Conservation (phyloP, 1,140 invertebrate genomes). For the Drosophila tsacasi region DNA sequence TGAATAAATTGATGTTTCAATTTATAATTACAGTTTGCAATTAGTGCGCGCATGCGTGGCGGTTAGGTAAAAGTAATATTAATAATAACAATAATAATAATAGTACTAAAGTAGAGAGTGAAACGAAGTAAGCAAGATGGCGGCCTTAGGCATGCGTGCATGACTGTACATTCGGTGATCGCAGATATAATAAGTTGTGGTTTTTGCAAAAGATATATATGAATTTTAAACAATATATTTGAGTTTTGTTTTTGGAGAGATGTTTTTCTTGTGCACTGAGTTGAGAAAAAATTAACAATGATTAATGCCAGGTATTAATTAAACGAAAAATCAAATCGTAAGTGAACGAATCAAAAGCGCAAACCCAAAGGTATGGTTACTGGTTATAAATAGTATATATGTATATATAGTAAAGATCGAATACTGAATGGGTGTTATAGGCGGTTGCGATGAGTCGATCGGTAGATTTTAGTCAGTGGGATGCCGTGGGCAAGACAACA, state of each 20-base stretch:
- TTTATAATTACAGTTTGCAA: slow-evolving; percentile 20
- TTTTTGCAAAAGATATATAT: slow-evolving; percentile 10
- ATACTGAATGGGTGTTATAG: slow-evolving; percentile 49
- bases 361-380: slow-evolving; percentile 54
- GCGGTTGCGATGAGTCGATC: slow-evolving; percentile 57
- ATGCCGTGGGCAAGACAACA: slow-evolving; percentile 67
- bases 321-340: slow-evolving; percentile 34
- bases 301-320: slow-evolving; percentile 36
- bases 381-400: slow-evolving; percentile 24
- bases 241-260: neutral
- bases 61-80: slow-evolving; percentile 5
- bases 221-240: slow-evolving; percentile 9
- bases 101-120: slow-evolving; percentile 1
- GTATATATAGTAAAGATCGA: slow-evolving; percentile 14
- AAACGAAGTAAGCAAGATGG: slow-evolving; percentile 37
- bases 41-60: slow-evolving; percentile 46
- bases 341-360: slow-evolving; percentile 48
- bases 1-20: neutral
- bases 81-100: neutral
- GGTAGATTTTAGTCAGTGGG: slow-evolving; percentile 26
- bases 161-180: slow-evolving; percentile 51
- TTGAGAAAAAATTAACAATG: slow-evolving; percentile 24
- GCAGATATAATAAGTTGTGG: slow-evolving; percentile 6
- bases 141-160: slow-evolving; percentile 54
- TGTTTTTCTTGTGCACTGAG: slow-evolving; percentile 33